A percentile compares a stretch with the other conserved stretches of the same genome.
Evolutionary conservation across 1,140 invertebrate genomes (phyloP).

Genomic region (Acromyrmex echinatior): DNA sequence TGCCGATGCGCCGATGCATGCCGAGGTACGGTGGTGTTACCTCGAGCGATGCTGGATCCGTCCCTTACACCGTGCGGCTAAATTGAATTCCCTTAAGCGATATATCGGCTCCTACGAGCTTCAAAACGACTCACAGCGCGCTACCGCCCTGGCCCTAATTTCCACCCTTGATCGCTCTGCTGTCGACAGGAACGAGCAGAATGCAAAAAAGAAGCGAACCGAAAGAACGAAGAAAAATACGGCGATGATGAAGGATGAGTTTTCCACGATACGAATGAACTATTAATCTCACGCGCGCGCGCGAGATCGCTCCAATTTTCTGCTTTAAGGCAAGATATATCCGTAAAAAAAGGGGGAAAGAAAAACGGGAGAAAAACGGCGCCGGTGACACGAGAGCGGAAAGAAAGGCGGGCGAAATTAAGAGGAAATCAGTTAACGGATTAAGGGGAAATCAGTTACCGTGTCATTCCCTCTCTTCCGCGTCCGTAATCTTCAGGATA

Average conservation of each 20-base stretch:
- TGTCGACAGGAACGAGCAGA: conserved; percentile 65
- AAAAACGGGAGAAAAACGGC: conserved; percentile 45
- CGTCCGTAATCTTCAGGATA: conserved; percentile 42
- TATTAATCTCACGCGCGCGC: conserved; percentile 69
- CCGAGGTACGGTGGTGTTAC: conserved; percentile 33
- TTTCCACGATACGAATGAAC: conserved; percentile 70
- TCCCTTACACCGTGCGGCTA: conserved; percentile 66
- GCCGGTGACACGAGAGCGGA: conserved; percentile 43
- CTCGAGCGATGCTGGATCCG: conserved; percentile 59
- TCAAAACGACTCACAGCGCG: conserved; percentile 71
- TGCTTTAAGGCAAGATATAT: conserved; percentile 48
- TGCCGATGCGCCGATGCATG: conserved; percentile 55
- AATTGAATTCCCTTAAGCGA: conserved; percentile 71
- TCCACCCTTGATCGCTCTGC: conserved; percentile 72
- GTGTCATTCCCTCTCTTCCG: conserved; percentile 38
- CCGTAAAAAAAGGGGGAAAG: conserved; percentile 27
- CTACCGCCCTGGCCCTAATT: conserved; percentile 66
- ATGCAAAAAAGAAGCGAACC: conserved; percentile 57
- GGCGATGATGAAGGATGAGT: conserved; percentile 67
- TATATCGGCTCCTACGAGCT: conserved; percentile 58
- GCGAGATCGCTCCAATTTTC: conserved; percentile 49
- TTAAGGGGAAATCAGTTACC: conserved; percentile 56
- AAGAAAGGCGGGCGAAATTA: conserved; percentile 60
- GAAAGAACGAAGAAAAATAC: conserved; percentile 51
- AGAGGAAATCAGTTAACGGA: conserved; percentile 56